Evolutionary conservation across 2,113 vertebrate genomes (phyloP).

Genomic region (Triplophysa rosa): DNA sequence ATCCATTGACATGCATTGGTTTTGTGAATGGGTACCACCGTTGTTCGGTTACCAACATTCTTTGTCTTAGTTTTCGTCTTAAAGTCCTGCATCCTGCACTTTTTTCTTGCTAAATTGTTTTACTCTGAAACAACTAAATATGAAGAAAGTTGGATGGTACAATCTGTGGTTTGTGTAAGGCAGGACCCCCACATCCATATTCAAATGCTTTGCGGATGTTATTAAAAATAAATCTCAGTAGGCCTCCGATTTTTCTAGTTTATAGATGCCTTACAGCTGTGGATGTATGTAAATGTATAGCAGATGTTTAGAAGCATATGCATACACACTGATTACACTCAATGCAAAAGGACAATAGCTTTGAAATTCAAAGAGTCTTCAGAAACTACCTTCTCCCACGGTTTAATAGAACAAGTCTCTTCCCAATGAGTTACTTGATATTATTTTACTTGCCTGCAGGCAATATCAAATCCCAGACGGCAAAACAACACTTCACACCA

Average conservation of each 20-base stretch:
- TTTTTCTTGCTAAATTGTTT: no score
- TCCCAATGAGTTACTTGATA: constrained; percentile 10
- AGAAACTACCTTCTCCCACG: not conserved
- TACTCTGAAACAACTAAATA: no score
- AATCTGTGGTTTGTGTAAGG: not conserved
- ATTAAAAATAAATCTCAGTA: constrained; percentile 1
- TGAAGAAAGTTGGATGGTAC: not conserved
- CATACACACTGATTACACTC: not conserved
- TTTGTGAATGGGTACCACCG: no score
- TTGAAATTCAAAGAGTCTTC: constrained; percentile 21
- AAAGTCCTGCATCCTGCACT: no score
- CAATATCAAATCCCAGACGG: constrained; percentile 10
- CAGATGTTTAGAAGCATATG: constrained; percentile 33
- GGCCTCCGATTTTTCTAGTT: not conserved
- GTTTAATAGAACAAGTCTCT: constrained; percentile 18
- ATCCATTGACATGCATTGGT: no score
- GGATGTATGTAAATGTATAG: constrained; percentile 18
- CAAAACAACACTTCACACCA: constrained; percentile 17
- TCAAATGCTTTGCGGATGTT: not conserved
- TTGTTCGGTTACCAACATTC: no score
- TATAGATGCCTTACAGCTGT: constrained; percentile 9
- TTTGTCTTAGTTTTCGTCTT: not conserved
- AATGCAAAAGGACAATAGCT: constrained; percentile 5
- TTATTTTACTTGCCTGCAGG: constrained; percentile 30
- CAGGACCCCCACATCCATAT: not conserved